Percentiles rank a stretch among this genome's conserved stretches.
phyloP scores from a whole-genome alignment of 2,113 vertebrate genomes.

The Urocitellus parryii region DNA sequence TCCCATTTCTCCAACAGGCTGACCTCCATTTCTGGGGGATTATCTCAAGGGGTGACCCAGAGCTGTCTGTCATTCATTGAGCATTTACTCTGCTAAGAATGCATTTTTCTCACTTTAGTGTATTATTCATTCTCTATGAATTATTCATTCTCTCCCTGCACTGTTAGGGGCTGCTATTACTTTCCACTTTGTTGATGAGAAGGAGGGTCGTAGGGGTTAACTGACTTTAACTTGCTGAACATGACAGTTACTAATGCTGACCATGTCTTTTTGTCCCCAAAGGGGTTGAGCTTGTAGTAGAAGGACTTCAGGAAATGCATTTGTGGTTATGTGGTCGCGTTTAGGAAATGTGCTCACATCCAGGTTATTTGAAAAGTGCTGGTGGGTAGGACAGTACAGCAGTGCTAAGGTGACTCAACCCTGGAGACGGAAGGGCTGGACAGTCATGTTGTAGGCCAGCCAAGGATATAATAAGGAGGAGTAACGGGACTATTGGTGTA shows the following conservation, averaged over 20 bases:
- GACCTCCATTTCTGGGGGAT: not conserved
- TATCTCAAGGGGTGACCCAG: not conserved
- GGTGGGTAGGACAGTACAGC: not conserved
- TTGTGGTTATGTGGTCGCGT: fast-evolving
- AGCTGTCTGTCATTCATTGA: not conserved
- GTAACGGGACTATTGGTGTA: not conserved
- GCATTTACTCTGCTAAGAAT: not conserved
- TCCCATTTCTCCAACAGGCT: not conserved
- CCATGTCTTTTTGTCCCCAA: not conserved
- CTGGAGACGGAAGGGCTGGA: not conserved
- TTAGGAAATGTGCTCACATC: not conserved
- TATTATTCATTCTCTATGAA: fast-evolving
- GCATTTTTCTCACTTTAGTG: not conserved
- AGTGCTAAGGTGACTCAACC: not conserved
- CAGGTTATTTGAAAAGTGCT: not conserved
- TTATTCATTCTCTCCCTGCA: not conserved
- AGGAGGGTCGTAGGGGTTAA: not conserved
- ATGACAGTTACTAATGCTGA: not conserved
- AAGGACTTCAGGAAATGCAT: not conserved
- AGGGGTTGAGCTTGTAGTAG: not conserved
- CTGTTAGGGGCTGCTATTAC: not conserved
- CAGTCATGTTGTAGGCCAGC: fast-evolving
- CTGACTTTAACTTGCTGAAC: not conserved
- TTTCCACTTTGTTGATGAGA: not conserved
- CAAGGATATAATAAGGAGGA: not conserved